Evolutionary conservation across 2,797 vertebrate species (phyloP).

Genomic region (Erithacus rubecula): DNA sequence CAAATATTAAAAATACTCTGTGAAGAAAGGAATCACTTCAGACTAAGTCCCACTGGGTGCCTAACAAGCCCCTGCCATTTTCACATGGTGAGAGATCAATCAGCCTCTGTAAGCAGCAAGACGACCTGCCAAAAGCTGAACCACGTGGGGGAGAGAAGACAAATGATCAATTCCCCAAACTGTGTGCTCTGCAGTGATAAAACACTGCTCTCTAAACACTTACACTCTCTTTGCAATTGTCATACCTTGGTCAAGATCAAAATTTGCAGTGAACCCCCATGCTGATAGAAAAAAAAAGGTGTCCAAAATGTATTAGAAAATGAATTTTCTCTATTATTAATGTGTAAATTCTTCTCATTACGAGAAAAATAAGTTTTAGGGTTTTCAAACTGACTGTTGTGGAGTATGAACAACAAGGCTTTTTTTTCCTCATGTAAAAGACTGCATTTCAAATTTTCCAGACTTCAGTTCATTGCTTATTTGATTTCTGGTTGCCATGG

Average conservation of each 20-base stretch:
- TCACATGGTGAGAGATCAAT: constrained; percentile 32
- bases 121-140: constrained; percentile 38
- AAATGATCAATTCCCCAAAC: constrained; percentile 49
- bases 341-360: not conserved
- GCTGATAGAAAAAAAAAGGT: not conserved
- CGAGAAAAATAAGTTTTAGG: not conserved
- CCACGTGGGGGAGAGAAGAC: constrained; percentile 7
- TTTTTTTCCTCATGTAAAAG: not conserved
- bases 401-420: not conserved
- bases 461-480: not conserved
- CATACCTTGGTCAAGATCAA: not conserved
- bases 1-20: not conserved
- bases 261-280: not conserved
- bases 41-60: not conserved
- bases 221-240: not conserved
- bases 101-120: constrained; percentile 11
- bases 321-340: not conserved
- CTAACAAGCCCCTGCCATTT: constrained; percentile 61
- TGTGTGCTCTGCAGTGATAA: constrained; percentile 18
- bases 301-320: not conserved
- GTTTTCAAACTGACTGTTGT: not conserved
- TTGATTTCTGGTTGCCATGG: not conserved
- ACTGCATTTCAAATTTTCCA: not conserved
- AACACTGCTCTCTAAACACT: not conserved
- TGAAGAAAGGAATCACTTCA: not conserved